Evolutionary conservation across 2,797 vertebrate genomes (phyloP).

Genomic region (Alca torda): DNA sequence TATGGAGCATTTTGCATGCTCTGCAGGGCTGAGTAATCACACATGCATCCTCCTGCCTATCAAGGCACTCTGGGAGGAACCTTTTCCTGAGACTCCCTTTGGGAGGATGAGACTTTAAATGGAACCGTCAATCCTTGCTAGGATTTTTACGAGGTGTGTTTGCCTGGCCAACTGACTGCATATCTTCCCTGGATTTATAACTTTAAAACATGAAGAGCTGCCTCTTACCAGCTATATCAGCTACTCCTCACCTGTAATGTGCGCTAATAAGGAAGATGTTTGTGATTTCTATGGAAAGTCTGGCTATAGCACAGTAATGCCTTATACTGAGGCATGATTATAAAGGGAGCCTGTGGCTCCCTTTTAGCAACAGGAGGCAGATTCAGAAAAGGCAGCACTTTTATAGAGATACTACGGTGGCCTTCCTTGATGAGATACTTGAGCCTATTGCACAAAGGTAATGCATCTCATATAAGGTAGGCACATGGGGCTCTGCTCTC

Average conservation of each 20-base stretch:
- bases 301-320: background rate
- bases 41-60: background rate
- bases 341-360: background rate
- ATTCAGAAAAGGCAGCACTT: background rate
- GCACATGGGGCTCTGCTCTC: background rate
- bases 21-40: background rate
- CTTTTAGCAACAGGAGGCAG: background rate
- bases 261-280: background rate
- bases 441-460: background rate
- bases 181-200: background rate
- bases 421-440: background rate
- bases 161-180: background rate
- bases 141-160: background rate
- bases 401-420: background rate
- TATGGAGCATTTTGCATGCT: background rate
- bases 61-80: background rate
- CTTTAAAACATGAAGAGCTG: background rate
- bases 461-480: background rate
- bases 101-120: background rate
- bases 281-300: background rate
- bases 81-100: background rate
- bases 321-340: background rate
- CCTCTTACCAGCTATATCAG: background rate
- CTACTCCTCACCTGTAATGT: background rate
- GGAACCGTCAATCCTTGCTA: background rate